Evolutionary conservation across 2,888 invertebrate species (phyloP), one percentile per base, ranked within the genome.

Genomic region (Nemotelus nigrinus): DNA sequence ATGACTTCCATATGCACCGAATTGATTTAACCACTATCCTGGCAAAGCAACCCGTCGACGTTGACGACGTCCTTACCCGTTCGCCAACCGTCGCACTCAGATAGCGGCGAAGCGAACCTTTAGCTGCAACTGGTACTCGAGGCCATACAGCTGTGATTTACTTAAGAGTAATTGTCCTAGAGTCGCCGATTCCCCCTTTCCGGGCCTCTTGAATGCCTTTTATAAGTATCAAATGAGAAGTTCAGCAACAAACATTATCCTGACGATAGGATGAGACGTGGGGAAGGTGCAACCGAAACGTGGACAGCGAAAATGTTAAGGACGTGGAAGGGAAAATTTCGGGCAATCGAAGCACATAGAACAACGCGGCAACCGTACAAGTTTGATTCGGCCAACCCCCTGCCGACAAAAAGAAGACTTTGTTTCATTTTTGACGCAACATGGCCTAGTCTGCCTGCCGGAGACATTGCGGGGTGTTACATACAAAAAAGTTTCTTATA

Each of bases 91-190:
- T 25, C 25, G 58, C 58, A n/a, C 25, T 8, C 58, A 2, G 8
- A 44, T 8, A 39, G 70, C 70, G 43, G 43, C 70, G 55, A 41
- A 70, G 70, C 41, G 74, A 74, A 60, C 74, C 60, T 57, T 57
- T 74, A 74, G 63, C 74, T 74, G 74, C 74, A 74, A 74, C 74
- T 74, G 74, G 74, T 74, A 74, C 74, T 74, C 74, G 65, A 76
- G 64, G 55, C 55, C 76, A 76, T 64, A 76, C 76, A 76, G 76
- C 76, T 76, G 76, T 76, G 76, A 76, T 76, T 76, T 76, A 76
- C 65, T 76, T 76, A 76, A 76, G 64, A 65, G 76, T 76, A 76
- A 76, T 76, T 76, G 76, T 76, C 25, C 53, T 55, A 55, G 70
- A 70, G 70, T 70, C 70, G 70, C 70, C 65, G 76, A 53, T 76